Conservation (phyloP, 2,888 invertebrate species). For the Zygogramma bicolorata region DNA sequence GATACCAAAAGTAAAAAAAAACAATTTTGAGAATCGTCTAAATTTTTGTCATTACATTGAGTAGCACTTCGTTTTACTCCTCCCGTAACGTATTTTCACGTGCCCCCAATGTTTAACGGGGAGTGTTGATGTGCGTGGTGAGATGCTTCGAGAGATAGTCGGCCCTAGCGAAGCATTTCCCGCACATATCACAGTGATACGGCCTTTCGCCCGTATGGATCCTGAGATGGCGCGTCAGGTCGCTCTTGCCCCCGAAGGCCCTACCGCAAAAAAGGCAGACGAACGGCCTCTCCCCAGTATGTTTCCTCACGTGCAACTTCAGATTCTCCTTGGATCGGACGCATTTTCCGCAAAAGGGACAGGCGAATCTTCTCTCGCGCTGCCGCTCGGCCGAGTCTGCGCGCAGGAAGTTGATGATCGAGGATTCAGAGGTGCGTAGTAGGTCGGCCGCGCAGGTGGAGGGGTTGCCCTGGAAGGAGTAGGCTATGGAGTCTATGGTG, state of each 20-base stretch:
- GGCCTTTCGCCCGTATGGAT: slow-evolving; percentile 92
- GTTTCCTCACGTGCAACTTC: slow-evolving; percentile 88
- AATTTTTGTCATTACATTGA: no score
- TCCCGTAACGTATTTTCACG: background rate
- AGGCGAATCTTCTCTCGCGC: slow-evolving; percentile 83
- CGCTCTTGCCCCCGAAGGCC: slow-evolving; percentile 90
- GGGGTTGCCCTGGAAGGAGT: slow-evolving; percentile 64
- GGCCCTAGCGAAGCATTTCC: slow-evolving; percentile 90
- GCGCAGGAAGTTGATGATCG: slow-evolving; percentile 76
- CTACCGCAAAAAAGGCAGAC: slow-evolving; percentile 90
- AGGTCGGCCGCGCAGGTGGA: slow-evolving; percentile 33
- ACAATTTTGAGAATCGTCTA: no score
- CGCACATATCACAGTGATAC: slow-evolving; percentile 92
- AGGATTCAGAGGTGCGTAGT: slow-evolving; percentile 66
- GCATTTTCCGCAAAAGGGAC: slow-evolving; percentile 91
- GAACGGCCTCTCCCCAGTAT: slow-evolving; percentile 90
- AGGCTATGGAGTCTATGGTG: slow-evolving; percentile 76
- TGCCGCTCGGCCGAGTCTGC: slow-evolving; percentile 74
- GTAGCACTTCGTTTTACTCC: no score
- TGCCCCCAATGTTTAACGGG: slow-evolving; percentile 65
- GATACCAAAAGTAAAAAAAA: no score
- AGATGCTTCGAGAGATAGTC: slow-evolving; percentile 92
- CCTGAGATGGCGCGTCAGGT: slow-evolving; percentile 86
- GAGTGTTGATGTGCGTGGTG: slow-evolving; percentile 88
- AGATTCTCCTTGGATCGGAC: slow-evolving; percentile 90